These are phyloP conservation scores for Nesogale talazaci DNA, from an alignment of 2,113 vertebrate genomes.

Conservation along the genomic window DNA sequence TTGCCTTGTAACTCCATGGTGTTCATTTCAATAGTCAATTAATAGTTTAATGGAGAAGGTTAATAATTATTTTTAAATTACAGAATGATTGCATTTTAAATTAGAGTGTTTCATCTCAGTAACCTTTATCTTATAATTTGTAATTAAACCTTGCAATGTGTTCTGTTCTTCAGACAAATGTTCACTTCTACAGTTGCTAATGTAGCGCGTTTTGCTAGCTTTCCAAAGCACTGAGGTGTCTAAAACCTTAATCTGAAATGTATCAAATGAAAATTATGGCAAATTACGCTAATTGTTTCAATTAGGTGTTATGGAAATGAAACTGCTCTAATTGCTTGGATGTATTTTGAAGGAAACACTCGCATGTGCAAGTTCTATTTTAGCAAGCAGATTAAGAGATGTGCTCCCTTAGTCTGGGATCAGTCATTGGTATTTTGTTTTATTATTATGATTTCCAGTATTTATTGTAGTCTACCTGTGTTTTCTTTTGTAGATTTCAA, in stretches of 20 bases:
- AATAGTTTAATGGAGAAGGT: conserved; percentile 67
- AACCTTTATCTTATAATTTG: conserved; percentile 64
- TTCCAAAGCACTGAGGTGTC: conserved; percentile 69
- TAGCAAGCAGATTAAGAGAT: conserved; percentile 11
- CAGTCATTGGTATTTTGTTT: conserved; percentile 49
- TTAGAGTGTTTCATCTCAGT: conserved; percentile 69
- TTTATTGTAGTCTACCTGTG: too few species aligned
- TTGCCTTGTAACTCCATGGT: conserved; percentile 39
- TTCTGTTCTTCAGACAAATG: conserved; percentile 64
- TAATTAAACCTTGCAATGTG: conserved; percentile 72
- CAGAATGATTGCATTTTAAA: conserved; percentile 70
- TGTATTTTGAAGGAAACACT: conserved; percentile 70
- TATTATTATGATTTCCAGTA: not conserved
- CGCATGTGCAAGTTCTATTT: conserved; percentile 61
- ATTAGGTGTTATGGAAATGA: conserved; percentile 61
- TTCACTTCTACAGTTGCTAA: conserved; percentile 61
- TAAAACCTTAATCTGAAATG: conserved; percentile 72
- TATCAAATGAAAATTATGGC: conserved; percentile 64
- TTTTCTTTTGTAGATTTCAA: too few species aligned
- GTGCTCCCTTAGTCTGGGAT: not conserved
- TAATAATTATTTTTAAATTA: conserved; percentile 70
- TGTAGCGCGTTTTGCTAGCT: conserved; percentile 67
- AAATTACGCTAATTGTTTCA: conserved; percentile 62
- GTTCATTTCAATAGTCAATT: conserved; percentile 52
- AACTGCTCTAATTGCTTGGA: conserved; percentile 59